These are phyloP conservation scores for Zosterops lateralis DNA, from an alignment of 2,113 vertebrate genomes.

Conservation along the genomic window DNA sequence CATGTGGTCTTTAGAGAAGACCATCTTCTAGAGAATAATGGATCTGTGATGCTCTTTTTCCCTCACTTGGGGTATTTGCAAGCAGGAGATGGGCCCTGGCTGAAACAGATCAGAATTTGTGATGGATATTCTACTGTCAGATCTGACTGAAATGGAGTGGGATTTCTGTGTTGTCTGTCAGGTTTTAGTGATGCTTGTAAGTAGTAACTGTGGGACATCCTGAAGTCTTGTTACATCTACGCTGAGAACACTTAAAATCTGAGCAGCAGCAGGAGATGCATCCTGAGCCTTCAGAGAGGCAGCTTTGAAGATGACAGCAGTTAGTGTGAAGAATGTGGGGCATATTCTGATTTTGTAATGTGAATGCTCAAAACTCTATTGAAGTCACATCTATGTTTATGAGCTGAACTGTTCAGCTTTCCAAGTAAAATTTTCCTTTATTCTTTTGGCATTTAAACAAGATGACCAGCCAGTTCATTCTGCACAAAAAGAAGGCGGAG, in stretches of 20 bases:
- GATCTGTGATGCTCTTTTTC: not conserved
- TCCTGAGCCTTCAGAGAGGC: not conserved
- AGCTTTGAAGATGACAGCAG: constrained; percentile 14
- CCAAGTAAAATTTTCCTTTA: constrained; percentile 4
- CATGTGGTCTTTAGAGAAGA: not conserved
- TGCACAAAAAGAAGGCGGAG: not conserved
- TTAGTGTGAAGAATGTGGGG: not conserved
- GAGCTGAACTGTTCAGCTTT: not conserved
- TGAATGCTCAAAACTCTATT: not conserved
- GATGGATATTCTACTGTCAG: not conserved
- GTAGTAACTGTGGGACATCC: not conserved
- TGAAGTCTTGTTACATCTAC: not conserved
- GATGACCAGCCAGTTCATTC: not conserved
- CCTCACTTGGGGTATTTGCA: not conserved
- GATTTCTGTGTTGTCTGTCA: not conserved
- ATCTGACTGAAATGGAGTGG: not conserved
- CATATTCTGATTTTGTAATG: not conserved
- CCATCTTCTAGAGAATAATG: not conserved
- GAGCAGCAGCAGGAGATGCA: not conserved
- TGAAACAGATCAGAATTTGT: not conserved
- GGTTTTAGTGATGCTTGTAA: not conserved
- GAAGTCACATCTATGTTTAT: not conserved
- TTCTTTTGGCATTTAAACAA: not conserved
- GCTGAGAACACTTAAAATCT: not conserved
- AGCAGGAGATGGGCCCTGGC: not conserved